A percentile compares a stretch with the other conserved stretches of the same genome.
These are phyloP conservation scores for Tryphoninae sp. DNA, from an alignment of 2,888 invertebrate species.

Conservation along the genomic window DNA sequence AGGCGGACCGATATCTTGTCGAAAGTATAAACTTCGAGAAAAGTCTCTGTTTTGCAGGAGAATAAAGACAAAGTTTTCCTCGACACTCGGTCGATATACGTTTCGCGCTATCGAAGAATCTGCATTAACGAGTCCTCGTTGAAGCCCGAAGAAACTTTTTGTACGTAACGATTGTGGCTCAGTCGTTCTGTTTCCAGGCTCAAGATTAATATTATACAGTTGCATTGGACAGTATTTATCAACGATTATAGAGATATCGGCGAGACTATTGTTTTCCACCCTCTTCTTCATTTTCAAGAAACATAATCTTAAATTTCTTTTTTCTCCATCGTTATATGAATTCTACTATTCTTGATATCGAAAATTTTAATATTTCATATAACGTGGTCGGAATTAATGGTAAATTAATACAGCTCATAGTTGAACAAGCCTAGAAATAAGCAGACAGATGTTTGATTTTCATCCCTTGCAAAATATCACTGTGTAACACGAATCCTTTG, in stretches of 20 bases:
- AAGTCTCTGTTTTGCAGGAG: conserved; percentile 68
- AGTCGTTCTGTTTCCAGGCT: conserved; percentile 37
- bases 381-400: too few relatives aligned
- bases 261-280: neutral
- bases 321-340: too few relatives aligned
- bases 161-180: conserved; percentile 49
- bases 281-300: neutral
- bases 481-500: too few relatives aligned
- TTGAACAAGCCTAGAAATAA: too few relatives aligned
- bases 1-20: conserved; percentile 54
- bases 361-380: too few relatives aligned
- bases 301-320: neutral
- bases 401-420: too few relatives aligned
- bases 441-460: too few relatives aligned
- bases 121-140: conserved; percentile 56
- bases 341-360: too few relatives aligned
- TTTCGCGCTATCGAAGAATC: conserved; percentile 50
- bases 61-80: conserved; percentile 64
- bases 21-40: conserved; percentile 73
- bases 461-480: too few relatives aligned
- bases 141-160: conserved; percentile 35
- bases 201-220: conserved; percentile 31
- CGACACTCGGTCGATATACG: conserved; percentile 51
- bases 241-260: conserved; percentile 25
- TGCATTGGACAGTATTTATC: conserved; percentile 34